Conservation (phyloP, 2,113 vertebrate genomes). For the Rhodinocichla rosea region DNA sequence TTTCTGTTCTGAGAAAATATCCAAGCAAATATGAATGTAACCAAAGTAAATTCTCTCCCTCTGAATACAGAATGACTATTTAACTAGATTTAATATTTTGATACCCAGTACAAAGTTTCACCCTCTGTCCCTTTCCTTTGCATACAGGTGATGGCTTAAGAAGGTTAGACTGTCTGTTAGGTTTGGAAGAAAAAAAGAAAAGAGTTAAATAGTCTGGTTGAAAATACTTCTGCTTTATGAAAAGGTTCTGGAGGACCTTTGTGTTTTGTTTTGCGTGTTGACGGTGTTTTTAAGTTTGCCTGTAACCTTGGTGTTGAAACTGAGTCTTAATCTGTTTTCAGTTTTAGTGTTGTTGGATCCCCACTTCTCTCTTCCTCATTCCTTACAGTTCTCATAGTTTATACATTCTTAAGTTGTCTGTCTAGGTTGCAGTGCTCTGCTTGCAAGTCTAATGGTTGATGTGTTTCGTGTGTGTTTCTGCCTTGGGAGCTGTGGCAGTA, state of each 20-base stretch:
- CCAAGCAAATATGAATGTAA: conserved; percentile 54
- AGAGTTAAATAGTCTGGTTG: not conserved
- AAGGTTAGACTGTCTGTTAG: not conserved
- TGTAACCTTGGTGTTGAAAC: not conserved
- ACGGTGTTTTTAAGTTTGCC: not conserved
- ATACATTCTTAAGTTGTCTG: not conserved
- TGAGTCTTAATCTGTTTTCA: not conserved
- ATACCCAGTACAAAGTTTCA: not conserved
- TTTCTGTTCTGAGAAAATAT: conserved; percentile 53
- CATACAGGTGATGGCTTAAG: not conserved
- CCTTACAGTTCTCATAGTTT: not conserved
- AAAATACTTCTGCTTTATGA: not conserved
- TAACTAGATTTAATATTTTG: conserved; percentile 55
- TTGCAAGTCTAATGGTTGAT: not conserved
- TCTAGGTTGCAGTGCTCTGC: not conserved
- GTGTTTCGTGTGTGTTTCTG: not conserved
- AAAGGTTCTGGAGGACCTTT: not conserved
- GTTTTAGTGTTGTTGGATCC: not conserved
- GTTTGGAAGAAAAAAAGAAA: not conserved
- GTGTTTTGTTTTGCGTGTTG: not conserved
- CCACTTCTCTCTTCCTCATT: not conserved
- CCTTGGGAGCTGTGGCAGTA: not conserved
- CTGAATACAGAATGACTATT: conserved; percentile 48
- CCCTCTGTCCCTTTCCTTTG: not conserved
- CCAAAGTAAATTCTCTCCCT: conserved; percentile 51